Conservation (phyloP, 2,888 invertebrate species). For the Strigamia maritima region DNA sequence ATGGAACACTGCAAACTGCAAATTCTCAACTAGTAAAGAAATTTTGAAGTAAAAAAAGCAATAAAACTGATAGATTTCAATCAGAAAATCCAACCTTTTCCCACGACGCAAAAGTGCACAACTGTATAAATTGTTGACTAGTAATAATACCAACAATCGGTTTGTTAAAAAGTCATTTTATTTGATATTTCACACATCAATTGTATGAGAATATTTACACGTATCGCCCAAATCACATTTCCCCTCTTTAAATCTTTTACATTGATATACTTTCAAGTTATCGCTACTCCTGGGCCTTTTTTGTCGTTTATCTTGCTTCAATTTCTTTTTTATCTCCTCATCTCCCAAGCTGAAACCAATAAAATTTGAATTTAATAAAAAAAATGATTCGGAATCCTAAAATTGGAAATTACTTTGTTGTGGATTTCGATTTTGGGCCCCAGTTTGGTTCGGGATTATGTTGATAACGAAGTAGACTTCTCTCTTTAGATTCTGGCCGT, state of each 20-base stretch:
- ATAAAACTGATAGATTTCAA: too few relatives aligned
- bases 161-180: too few relatives aligned
- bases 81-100: too few relatives aligned
- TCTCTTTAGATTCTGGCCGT: slow-evolving; percentile 72
- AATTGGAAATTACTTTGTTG: slow-evolving; percentile 61
- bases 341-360: not conserved
- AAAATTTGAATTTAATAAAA: not conserved
- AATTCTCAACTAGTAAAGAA: too few relatives aligned
- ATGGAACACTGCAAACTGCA: too few relatives aligned
- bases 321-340: not conserved
- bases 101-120: too few relatives aligned
- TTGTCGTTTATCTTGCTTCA: slow-evolving; percentile 20
- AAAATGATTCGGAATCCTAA: too few relatives aligned
- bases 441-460: slow-evolving; percentile 80
- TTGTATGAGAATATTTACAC: not conserved
- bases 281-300: not conserved
- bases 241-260: slow-evolving; percentile 18
- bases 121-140: too few relatives aligned
- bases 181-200: too few relatives aligned
- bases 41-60: too few relatives aligned
- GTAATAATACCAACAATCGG: too few relatives aligned
- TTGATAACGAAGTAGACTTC: slow-evolving; percentile 74
- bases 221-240: slow-evolving; percentile 31
- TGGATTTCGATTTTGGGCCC: slow-evolving; percentile 84
- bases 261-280: not conserved